Evolutionary conservation across 2,113 vertebrate genomes (phyloP).

Genomic region (Myiozetetes cayanensis): DNA sequence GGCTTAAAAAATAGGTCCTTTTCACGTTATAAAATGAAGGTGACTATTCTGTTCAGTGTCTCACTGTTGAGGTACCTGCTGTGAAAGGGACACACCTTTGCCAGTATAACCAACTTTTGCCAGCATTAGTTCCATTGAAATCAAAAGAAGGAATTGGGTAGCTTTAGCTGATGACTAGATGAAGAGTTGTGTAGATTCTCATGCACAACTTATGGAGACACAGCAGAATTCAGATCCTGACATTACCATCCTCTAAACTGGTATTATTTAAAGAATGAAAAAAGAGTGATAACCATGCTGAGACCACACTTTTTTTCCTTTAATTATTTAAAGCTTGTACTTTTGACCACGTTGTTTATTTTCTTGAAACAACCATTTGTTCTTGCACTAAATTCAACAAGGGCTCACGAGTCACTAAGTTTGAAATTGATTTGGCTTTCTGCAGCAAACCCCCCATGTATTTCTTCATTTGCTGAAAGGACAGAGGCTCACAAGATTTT

Average conservation of each 20-base stretch:
- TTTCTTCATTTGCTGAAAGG: conserved; percentile 7
- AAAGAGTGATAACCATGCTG: not conserved
- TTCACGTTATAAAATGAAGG: not conserved
- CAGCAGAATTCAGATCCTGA: not conserved
- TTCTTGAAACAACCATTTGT: not conserved
- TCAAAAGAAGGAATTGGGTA: not conserved
- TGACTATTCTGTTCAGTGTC: not conserved
- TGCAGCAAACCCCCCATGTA: not conserved
- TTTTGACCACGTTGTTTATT: not conserved
- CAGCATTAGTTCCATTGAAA: not conserved
- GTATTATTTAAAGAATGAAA: not conserved
- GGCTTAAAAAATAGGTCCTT: not conserved
- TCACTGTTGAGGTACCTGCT: not conserved
- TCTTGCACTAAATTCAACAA: conserved; percentile 31
- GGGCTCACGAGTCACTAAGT: not conserved
- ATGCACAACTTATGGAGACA: not conserved
- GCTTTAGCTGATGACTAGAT: not conserved
- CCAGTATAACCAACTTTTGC: not conserved
- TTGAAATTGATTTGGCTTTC: conserved; percentile 14
- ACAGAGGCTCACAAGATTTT: not conserved
- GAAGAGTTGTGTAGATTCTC: not conserved
- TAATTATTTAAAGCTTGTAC: not conserved
- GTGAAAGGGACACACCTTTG: not conserved
- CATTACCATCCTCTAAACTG: not conserved
- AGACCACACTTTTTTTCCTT: not conserved